Base-by-base conservation (phyloP, 2,113 vertebrate genomes). In the Thoracochromis brauschi region DNA sequence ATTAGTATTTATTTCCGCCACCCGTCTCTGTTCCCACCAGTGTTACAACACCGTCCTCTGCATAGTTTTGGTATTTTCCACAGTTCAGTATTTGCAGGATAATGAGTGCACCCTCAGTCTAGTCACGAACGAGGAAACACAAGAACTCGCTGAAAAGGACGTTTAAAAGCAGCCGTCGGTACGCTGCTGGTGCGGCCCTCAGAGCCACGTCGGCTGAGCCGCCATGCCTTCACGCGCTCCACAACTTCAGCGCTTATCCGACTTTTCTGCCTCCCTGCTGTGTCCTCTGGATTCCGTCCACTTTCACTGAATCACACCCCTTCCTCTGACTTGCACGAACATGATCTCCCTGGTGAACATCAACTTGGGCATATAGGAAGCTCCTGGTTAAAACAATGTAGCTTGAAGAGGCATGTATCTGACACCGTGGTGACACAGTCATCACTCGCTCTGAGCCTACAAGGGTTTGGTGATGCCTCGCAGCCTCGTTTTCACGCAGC, bases 41-140 rank as follows among this genome's bases (percentile, higher is more conserved):
- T n/a, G 82, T 78, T 17, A 40, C 55, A 33, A 54, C 73, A 71
- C 78, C 57, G 5, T 87, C 33, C 45, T 83, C 82, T 21, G 65
- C 60, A 87, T 88, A 80, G 87, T 53, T 89, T 84, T 81, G 83
- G 83, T 42, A 60, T 88, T 90, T 93, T 92, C 90, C 91, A 71
- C 81, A 85, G 33, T 12, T 75, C 9, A 58, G 79, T 54, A 12
- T 33, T 80, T 85, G 83, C 8, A 4, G 71, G 31, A 84, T 86
- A 90, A 83, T 47, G 87, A 82, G 55, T 14, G 2, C 17, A 7
- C 73, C 84, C 84, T 84, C 45, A 55, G 81, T 89, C 63, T 63
- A 85, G 81, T 84, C 79, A 88, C 40, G 35, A 87, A 63, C 33
- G 33, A 47, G n/a, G 81, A 79, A 87, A 87, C 83, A 75, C 7